Percentiles rank a stretch among this genome's conserved stretches.
phyloP scores from a whole-genome alignment of 2,888 invertebrate genomes.

The Amblyteles armatorius region DNA sequence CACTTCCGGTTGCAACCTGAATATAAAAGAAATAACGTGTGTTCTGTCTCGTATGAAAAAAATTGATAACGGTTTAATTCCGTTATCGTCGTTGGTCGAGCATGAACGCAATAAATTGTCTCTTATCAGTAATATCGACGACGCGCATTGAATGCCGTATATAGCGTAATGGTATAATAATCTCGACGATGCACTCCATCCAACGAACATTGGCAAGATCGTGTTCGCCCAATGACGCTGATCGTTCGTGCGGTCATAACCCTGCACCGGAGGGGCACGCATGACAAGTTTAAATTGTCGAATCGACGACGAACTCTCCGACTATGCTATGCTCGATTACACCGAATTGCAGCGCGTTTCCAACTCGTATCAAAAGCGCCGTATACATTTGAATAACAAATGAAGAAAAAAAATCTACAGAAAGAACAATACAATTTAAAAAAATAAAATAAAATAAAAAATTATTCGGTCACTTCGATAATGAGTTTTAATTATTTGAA shows the following conservation, averaged over 20 bases:
- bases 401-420: background rate
- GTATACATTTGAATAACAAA: background rate
- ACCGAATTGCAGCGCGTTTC: conserved; percentile 4
- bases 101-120: conserved; percentile 30
- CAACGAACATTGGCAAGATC: conserved; percentile 30
- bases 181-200: conserved; percentile 27
- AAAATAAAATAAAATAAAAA: background rate
- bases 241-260: conserved; percentile 59
- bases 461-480: background rate
- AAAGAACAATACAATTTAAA: background rate
- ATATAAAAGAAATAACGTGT: background rate
- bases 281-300: conserved; percentile 53
- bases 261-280: conserved; percentile 56
- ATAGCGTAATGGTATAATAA: background rate
- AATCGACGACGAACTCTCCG: conserved; percentile 23
- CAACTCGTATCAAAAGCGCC: background rate
- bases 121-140: conserved; percentile 42
- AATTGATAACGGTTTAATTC: conserved; percentile 15
- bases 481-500: background rate
- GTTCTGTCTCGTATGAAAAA: background rate
- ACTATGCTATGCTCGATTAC: background rate
- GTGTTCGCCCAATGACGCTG: conserved; percentile 51
- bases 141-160: conserved; percentile 42
- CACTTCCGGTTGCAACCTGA: background rate
- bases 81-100: conserved; percentile 25